phyloP scores from a whole-genome alignment of 2,113 vertebrate genomes.

The Labrus mixtus region DNA sequence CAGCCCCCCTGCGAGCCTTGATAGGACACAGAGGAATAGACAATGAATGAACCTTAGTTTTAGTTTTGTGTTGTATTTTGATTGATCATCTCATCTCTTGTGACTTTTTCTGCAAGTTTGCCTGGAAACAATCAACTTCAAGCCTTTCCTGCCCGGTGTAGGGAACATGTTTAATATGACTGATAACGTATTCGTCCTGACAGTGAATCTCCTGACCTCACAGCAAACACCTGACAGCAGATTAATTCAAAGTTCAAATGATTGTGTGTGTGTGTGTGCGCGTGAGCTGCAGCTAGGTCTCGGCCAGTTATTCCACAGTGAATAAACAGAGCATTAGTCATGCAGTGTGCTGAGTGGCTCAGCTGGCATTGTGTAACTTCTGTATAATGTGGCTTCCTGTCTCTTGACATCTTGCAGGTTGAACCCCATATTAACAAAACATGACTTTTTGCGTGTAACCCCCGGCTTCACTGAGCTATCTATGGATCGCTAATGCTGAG shows the following conservation, averaged over 20 bases:
- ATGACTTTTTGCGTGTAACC: constrained; percentile 29
- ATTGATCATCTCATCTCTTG: too few species aligned
- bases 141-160: too few species aligned
- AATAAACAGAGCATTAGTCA: constrained; percentile 66
- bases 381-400: constrained; percentile 59
- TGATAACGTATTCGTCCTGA: not conserved
- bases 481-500: constrained; percentile 36
- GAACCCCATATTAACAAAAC: constrained; percentile 52
- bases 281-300: not conserved
- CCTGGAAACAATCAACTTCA: not conserved
- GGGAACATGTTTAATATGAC: not conserved
- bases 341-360: constrained; percentile 45
- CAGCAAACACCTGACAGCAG: constrained; percentile 4
- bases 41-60: too few species aligned
- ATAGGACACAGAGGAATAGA: too few species aligned
- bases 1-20: too few species aligned
- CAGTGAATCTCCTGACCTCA: not conserved
- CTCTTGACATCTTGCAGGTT: constrained; percentile 67
- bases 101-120: too few species aligned
- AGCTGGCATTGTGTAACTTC: constrained; percentile 72
- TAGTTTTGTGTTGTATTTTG: too few species aligned
- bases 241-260: constrained; percentile 22
- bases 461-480: constrained; percentile 48
- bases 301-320: constrained; percentile 24
- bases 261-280: constrained; percentile 17